Evolutionary conservation across 2,113 vertebrate species (phyloP).

Genomic region (Alaudala cheleensis): DNA sequence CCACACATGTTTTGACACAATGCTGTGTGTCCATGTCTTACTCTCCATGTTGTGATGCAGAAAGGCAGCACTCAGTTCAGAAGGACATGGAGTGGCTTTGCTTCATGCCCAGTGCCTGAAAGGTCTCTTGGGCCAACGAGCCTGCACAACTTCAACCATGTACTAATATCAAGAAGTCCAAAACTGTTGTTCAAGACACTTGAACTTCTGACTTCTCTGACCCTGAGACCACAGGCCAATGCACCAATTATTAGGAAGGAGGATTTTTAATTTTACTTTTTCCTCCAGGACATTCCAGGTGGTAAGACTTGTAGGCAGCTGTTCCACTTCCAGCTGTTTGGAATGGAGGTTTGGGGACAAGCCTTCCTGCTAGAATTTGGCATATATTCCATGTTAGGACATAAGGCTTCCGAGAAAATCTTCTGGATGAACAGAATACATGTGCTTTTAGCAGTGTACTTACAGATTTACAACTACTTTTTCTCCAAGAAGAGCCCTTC

Average conservation of each 20-base stretch:
- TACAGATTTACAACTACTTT: background rate
- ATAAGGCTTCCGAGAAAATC: background rate
- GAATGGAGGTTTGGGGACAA: background rate
- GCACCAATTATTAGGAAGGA: fast-evolving
- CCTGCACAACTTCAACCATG: background rate
- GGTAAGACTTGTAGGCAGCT: background rate
- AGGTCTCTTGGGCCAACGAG: background rate
- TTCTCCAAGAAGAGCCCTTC: background rate
- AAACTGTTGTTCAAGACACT: background rate
- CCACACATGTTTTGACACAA: fast-evolving
- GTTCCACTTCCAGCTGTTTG: background rate
- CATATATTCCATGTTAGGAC: background rate
- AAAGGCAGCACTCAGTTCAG: background rate
- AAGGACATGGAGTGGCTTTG: background rate
- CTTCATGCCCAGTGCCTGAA: background rate
- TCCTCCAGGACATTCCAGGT: background rate
- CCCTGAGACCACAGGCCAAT: background rate
- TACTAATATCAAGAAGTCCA: background rate
- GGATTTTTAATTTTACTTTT: background rate
- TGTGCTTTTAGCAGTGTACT: background rate
- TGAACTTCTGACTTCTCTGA: background rate
- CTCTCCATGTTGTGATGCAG: background rate
- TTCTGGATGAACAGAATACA: background rate
- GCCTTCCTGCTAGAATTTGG: background rate
- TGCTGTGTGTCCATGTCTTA: too few species aligned